These are phyloP conservation scores for Stichodactyla mertensii DNA, from an alignment of 64 coral and sea anemone genomes.

Conservation along the genomic window DNA sequence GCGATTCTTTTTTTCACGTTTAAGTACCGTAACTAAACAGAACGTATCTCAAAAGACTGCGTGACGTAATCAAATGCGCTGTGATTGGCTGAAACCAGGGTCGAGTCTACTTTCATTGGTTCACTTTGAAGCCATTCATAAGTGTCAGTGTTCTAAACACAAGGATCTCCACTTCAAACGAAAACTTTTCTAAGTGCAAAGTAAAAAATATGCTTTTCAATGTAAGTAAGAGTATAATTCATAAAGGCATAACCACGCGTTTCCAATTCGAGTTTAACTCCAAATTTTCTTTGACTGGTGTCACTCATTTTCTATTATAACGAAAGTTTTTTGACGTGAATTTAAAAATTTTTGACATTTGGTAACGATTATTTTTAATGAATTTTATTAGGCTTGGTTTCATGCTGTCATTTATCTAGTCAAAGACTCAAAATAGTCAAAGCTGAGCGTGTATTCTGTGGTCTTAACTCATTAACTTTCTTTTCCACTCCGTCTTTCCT, in stretches of 20 bases:
- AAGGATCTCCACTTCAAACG: not conserved
- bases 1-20: not conserved
- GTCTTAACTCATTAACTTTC: no score
- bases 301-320: not conserved
- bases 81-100: not conserved
- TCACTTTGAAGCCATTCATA: not conserved
- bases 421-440: not conserved
- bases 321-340: not conserved
- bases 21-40: not conserved
- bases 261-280: not conserved
- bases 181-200: not conserved
- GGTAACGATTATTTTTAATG: not conserved
- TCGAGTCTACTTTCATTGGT: not conserved
- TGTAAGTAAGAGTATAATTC: not conserved
- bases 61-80: not conserved
- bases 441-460: no score
- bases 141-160: not conserved
- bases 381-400: not conserved
- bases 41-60: not conserved
- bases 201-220: not conserved
- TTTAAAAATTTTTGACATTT: not conserved
- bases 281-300: not conserved
- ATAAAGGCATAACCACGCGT: not conserved
- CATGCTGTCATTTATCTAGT: not conserved
- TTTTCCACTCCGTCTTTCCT: no score